These are phyloP conservation scores for Eristalis intricaria DNA, from an alignment of 2,888 invertebrate species.

Conservation along the genomic window DNA sequence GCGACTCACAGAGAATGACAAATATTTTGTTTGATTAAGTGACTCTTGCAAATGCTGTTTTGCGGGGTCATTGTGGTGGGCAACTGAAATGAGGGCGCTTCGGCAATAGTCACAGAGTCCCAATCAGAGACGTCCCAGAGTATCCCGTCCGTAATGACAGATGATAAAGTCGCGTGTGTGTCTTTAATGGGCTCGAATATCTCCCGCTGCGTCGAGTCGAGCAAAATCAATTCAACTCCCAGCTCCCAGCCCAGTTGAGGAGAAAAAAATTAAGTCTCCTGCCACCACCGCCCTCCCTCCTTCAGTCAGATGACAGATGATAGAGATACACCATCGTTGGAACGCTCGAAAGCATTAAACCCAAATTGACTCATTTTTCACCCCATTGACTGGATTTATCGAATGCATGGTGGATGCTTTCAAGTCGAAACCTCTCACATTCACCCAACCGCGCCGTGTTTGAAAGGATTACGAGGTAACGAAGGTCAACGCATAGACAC, in stretches of 20 bases:
- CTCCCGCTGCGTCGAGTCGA: neutral
- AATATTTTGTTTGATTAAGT: neutral
- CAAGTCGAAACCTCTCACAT: neutral
- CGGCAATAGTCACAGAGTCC: neutral
- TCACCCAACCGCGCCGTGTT: neutral
- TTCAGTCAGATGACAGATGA: conserved; percentile 2
- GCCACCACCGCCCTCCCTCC: no score
- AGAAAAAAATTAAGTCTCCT: neutral
- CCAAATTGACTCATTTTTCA: conserved; percentile 27
- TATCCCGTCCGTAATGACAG: neutral
- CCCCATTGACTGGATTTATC: conserved; percentile 22
- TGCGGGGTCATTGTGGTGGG: neutral
- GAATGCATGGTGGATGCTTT: neutral
- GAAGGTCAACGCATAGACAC: neutral
- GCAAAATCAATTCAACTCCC: neutral
- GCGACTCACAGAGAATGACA: neutral
- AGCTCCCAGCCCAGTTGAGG: neutral
- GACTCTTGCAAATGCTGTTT: neutral
- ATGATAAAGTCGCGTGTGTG: neutral
- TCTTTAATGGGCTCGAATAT: neutral
- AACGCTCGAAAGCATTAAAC: conserved; percentile 10
- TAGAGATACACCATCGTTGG: conserved; percentile 6
- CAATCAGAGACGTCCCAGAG: neutral
- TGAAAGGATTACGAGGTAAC: neutral
- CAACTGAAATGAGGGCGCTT: no score